These are phyloP conservation scores for Labrus mixtus DNA, from an alignment of 2,113 vertebrate genomes.

Conservation along the genomic window DNA sequence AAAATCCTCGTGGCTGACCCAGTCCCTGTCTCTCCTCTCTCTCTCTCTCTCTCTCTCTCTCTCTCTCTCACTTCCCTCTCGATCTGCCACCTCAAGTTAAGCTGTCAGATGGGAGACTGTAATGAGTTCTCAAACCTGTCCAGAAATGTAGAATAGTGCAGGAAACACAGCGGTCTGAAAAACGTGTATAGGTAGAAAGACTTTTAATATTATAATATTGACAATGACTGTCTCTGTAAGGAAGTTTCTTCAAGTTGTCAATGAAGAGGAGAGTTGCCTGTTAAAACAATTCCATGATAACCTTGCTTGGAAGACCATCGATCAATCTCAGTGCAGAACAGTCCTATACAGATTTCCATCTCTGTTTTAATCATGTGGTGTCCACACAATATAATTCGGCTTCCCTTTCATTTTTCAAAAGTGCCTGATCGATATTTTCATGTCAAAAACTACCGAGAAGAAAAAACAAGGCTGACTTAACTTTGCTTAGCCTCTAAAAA, in stretches of 20 bases:
- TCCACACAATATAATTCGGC: too few relatives aligned
- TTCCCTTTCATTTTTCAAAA: too few relatives aligned
- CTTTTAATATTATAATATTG: too few relatives aligned
- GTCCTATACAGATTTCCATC: too few relatives aligned
- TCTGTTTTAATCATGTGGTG: too few relatives aligned
- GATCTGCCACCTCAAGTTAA: conserved; percentile 42
- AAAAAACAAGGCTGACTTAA: too few relatives aligned
- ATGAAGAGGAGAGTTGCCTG: too few relatives aligned
- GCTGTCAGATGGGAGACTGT: conserved; percentile 42
- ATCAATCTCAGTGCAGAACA: too few relatives aligned
- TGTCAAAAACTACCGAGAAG: too few relatives aligned
- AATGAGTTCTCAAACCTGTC: conserved; percentile 54
- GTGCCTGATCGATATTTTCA: too few relatives aligned
- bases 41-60: conserved; percentile 13
- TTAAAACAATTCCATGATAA: too few relatives aligned
- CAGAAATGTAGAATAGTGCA: conserved; percentile 25
- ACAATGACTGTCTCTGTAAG: not conserved
- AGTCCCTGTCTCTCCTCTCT: not conserved
- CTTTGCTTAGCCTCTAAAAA: not conserved
- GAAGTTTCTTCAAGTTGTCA: not conserved
- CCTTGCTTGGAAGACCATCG: too few relatives aligned
- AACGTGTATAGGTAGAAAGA: not conserved
- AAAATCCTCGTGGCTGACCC: conserved; percentile 25
- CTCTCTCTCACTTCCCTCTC: conserved; percentile 16
- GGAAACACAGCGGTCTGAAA: not conserved